These are phyloP conservation scores for Lamproptera curius DNA, from an alignment of 2,888 invertebrate species.

Conservation along the genomic window DNA sequence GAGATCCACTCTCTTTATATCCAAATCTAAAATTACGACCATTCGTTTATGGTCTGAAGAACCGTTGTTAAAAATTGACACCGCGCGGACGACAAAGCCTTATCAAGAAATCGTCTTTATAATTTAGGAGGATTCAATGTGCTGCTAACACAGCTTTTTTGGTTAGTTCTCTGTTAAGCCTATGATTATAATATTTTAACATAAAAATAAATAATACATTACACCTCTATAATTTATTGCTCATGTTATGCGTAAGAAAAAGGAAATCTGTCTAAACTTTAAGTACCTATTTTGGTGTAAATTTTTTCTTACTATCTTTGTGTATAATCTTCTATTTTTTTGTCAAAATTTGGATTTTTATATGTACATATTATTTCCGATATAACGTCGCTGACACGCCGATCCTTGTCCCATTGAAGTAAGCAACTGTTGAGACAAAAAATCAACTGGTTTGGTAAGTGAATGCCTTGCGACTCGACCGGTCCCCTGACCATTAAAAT, in stretches of 20 bases:
- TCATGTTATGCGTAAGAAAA: background rate
- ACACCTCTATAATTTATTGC: background rate
- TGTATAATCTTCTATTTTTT: background rate
- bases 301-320: background rate
- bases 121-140: background rate
- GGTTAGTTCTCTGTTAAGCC: background rate
- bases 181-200: background rate
- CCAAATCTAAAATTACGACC: slow-evolving; percentile 47
- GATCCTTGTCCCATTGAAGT: background rate
- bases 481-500: background rate
- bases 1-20: slow-evolving; percentile 50
- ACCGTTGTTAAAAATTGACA: background rate
- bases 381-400: background rate
- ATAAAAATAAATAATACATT: background rate
- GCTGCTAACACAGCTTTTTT: background rate
- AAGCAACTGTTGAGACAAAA: slow-evolving; percentile 1
- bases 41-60: slow-evolving; percentile 24
- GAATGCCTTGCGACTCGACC: background rate
- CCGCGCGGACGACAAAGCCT: background rate
- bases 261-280: background rate
- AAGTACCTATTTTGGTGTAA: too few relatives aligned
- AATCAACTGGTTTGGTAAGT: background rate
- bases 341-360: background rate
- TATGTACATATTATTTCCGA: background rate
- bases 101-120: background rate